A percentile compares a stretch with the other conserved stretches of the same genome.
Conservation (phyloP, 2,797 vertebrate genomes). For the Urocyon cinereoargenteus region DNA sequence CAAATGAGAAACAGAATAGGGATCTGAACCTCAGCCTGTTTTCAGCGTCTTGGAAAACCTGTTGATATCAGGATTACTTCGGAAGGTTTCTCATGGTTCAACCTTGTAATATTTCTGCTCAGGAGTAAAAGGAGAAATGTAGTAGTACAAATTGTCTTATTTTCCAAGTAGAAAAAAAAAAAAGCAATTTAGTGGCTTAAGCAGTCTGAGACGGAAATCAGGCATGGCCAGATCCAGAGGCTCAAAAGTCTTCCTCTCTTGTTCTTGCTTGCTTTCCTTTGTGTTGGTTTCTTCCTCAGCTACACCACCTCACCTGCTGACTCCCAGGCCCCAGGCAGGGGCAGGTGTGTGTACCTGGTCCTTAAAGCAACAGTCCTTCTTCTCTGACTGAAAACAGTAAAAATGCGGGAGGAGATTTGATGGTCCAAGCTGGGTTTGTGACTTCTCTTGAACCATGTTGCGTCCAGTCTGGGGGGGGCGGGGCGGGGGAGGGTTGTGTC, state of each 20-base stretch:
- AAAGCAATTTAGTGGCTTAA: not conserved
- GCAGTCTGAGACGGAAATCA: constrained; percentile 8
- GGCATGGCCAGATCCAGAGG: not conserved
- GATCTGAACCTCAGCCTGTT: not conserved
- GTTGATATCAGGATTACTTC: not conserved
- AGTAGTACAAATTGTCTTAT: not conserved
- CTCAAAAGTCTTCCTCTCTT: not conserved
- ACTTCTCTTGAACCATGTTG: not conserved
- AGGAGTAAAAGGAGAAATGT: not conserved
- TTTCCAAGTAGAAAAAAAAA: constrained; percentile 24
- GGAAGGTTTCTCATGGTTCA: not conserved
- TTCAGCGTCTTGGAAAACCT: not conserved
- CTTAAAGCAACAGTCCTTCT: not conserved
- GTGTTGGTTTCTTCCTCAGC: not conserved
- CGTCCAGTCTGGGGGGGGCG: not conserved
- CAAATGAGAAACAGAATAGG: not conserved
- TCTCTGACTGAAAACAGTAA: not conserved
- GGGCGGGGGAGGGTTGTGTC: not conserved
- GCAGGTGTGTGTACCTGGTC: not conserved
- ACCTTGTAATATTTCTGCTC: not conserved
- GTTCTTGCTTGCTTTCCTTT: not conserved
- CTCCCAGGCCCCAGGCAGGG: not conserved
- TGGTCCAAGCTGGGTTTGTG: not conserved
- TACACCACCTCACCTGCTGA: not conserved
- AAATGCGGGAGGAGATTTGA: not conserved